Conservation (phyloP, 2,888 invertebrate species). For the Netelia virgata region DNA sequence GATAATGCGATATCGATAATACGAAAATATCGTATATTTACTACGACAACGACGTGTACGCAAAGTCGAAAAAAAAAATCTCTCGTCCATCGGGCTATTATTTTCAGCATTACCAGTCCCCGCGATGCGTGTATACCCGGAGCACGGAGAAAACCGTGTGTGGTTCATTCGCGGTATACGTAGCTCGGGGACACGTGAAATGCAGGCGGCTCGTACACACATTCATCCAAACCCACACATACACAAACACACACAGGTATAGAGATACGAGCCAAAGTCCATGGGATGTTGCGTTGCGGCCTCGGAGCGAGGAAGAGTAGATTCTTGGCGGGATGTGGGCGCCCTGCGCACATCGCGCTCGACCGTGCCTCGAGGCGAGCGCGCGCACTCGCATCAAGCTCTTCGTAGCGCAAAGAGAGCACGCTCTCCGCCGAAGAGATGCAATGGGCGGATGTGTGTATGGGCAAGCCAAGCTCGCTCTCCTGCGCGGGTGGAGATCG, state of each 20-base stretch:
- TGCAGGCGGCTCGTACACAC: constrained; percentile 56
- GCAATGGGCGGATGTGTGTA: constrained; percentile 13
- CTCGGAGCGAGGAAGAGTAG: constrained; percentile 59
- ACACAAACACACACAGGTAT: constrained; percentile 28
- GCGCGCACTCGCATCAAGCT: constrained; percentile 20
- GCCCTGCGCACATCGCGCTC: constrained; percentile 32
- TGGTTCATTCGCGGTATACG: constrained; percentile 72
- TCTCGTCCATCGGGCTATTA: constrained; percentile 69
- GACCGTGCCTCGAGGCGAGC: constrained; percentile 56
- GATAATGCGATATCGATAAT: background rate
- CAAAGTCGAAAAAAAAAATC: constrained; percentile 34
- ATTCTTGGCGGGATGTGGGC: constrained; percentile 59
- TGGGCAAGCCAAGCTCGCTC: background rate
- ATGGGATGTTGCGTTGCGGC: constrained; percentile 51
- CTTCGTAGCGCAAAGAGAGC: constrained; percentile 29
- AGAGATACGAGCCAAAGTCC: constrained; percentile 46
- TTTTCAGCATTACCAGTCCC: constrained; percentile 62
- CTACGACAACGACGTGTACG: constrained; percentile 66
- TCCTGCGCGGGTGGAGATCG: constrained; percentile 1
- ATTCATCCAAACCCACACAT: constrained; percentile 22
- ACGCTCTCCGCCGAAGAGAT: constrained; percentile 2
- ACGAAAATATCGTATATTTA: constrained; percentile 65
- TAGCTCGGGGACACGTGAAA: constrained; percentile 72
- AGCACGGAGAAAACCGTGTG: constrained; percentile 33
- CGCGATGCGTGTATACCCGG: constrained; percentile 15